A percentile compares a stretch with the other conserved stretches of the same genome.
Conservation (phyloP, 2,888 invertebrate species). For the Alloplasta piceator region DNA sequence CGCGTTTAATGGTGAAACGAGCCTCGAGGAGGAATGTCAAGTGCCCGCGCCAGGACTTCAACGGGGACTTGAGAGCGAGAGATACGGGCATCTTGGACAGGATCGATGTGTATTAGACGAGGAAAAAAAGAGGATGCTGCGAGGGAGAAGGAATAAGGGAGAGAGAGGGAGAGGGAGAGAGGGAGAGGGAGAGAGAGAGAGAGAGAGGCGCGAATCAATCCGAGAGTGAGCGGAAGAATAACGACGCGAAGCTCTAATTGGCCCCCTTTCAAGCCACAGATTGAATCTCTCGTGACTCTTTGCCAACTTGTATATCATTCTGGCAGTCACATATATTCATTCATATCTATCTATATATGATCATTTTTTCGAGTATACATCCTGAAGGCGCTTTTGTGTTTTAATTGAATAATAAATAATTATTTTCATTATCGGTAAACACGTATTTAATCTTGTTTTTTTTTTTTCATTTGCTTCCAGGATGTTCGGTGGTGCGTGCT, state of each 20-base stretch:
- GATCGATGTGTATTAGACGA: constrained; percentile 15
- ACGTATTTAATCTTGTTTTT: constrained; percentile 7
- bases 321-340: not conserved
- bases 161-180: constrained; percentile 1
- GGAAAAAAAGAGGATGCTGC: not conserved
- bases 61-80: not conserved
- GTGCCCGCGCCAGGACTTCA: constrained; percentile 14
- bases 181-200: constrained; percentile 3
- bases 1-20: constrained; percentile 65
- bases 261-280: constrained; percentile 67
- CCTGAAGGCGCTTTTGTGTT: not conserved
- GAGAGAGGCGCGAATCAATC: not conserved
- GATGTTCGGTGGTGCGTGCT: constrained; percentile 97
- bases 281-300: constrained; percentile 49
- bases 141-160: not conserved
- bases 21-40: constrained; percentile 68
- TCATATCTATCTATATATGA: constrained; percentile 5
- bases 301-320: not conserved
- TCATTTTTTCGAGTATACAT: constrained; percentile 24
- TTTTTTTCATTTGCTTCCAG: constrained; percentile 84
- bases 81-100: not conserved
- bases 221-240: constrained; percentile 22
- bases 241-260: constrained; percentile 66
- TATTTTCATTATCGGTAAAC: constrained; percentile 19
- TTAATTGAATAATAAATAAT: constrained; percentile 23